phyloP scores from a whole-genome alignment of 1,140 invertebrate genomes.

The Chironomus striatipennis region DNA sequence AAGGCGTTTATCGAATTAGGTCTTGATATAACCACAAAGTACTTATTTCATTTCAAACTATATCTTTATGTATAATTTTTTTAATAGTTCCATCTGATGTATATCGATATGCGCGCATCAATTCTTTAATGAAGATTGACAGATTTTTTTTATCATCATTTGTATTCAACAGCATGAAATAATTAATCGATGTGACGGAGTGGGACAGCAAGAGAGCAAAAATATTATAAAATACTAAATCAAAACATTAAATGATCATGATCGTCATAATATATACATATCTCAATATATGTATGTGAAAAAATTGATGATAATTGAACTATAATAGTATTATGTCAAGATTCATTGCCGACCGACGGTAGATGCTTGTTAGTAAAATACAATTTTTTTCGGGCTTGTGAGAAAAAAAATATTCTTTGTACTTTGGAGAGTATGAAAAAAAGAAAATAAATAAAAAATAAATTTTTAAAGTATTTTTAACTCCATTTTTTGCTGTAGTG shows the following conservation, averaged over 20 bases:
- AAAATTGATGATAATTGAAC: conserved; percentile 4
- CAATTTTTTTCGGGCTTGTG: neutral
- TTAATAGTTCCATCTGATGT: neutral
- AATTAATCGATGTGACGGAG: neutral
- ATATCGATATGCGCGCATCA: conserved; percentile 11
- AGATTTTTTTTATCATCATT: conserved; percentile 12
- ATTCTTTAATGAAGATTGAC: conserved; percentile 5
- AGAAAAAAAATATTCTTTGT: neutral
- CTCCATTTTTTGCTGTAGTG: conserved; percentile 4
- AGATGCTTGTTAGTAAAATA: neutral
- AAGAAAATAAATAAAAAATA: neutral
- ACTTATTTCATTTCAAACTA: neutral
- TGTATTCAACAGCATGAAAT: neutral
- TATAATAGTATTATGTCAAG: conserved; percentile 14
- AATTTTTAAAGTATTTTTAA: conserved; percentile 10
- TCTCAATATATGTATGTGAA: no score
- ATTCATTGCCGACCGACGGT: conserved; percentile 1
- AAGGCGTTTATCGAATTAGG: conserved; percentile 10
- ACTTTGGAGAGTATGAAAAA: neutral
- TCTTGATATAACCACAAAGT: conserved; percentile 1
- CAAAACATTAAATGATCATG: neutral
- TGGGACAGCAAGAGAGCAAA: neutral
- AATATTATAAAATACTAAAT: conserved; percentile 15
- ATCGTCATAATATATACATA: no score
- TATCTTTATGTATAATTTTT: no score